Evolutionary conservation across 2,797 vertebrate species (phyloP).

Genomic region (Fringilla coelebs): DNA sequence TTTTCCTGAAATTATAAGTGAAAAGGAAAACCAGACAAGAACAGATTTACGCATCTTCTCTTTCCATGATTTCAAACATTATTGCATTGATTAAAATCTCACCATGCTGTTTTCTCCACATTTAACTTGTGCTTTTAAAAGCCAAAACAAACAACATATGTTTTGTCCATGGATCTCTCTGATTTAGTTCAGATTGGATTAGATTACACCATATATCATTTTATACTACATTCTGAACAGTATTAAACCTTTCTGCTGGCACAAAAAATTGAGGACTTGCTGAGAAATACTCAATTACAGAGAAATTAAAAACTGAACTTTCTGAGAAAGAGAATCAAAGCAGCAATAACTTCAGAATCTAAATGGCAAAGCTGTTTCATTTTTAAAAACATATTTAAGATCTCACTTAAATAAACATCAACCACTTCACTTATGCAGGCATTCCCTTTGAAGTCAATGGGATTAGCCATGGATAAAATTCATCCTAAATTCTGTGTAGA

Average conservation of each 20-base stretch:
- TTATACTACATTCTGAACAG: background rate
- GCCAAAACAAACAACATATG: background rate
- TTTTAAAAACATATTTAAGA: background rate
- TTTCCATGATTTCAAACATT: background rate
- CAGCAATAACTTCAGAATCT: background rate
- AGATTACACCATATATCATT: background rate
- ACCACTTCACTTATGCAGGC: background rate
- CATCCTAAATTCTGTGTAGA: slow-evolving; percentile 22
- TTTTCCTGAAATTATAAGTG: background rate
- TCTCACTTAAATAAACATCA: slow-evolving; percentile 37
- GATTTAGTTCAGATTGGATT: background rate
- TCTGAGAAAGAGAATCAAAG: background rate
- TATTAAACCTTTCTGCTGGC: background rate
- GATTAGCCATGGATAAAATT: slow-evolving; percentile 53
- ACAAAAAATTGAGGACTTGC: background rate
- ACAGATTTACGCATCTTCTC: background rate
- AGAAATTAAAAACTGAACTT: background rate
- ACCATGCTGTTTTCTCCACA: background rate
- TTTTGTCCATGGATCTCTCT: background rate
- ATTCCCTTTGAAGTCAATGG: slow-evolving; percentile 54
- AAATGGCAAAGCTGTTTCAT: background rate
- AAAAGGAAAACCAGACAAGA: background rate
- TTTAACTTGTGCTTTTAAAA: background rate
- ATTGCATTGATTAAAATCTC: background rate
- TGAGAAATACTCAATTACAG: background rate